phyloP scores from a whole-genome alignment of 2,888 invertebrate species.

The Lycia hirtaria region DNA sequence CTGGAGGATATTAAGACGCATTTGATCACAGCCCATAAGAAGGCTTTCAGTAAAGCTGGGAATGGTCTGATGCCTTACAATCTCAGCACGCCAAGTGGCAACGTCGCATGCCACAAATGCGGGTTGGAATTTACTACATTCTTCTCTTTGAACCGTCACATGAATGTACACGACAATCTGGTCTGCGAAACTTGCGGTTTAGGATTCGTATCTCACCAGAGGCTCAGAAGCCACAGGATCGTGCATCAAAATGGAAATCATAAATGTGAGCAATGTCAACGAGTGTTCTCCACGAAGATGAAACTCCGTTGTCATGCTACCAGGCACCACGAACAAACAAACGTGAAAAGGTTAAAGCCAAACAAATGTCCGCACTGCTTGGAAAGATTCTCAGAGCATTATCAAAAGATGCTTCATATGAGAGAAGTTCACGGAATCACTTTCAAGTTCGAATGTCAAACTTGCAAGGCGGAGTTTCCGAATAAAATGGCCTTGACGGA shows the following conservation, averaged over 20 bases:
- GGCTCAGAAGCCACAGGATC: slow-evolving; percentile 71
- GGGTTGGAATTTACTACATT: slow-evolving; percentile 73
- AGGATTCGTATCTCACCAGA: slow-evolving; percentile 77
- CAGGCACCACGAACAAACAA: slow-evolving; percentile 71
- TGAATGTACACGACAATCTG: slow-evolving; percentile 78
- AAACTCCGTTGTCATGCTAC: slow-evolving; percentile 73
- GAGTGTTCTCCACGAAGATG: slow-evolving; percentile 70
- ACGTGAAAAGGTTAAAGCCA: slow-evolving; percentile 70
- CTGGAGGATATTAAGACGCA: slow-evolving; percentile 72
- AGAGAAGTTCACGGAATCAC: slow-evolving; percentile 73
- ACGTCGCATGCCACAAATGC: slow-evolving; percentile 72
- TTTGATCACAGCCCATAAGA: slow-evolving; percentile 63
- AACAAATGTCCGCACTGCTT: slow-evolving; percentile 77
- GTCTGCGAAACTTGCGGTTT: slow-evolving; percentile 79
- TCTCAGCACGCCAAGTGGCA: slow-evolving; percentile 62
- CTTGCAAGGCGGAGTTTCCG: slow-evolving; percentile 68
- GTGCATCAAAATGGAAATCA: slow-evolving; percentile 74
- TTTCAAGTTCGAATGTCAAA: slow-evolving; percentile 71
- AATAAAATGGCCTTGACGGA: slow-evolving; percentile 70
- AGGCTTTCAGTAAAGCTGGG: slow-evolving; percentile 73
- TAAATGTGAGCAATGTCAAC: slow-evolving; percentile 72
- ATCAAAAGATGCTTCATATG: slow-evolving; percentile 76
- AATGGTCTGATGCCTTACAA: slow-evolving; percentile 77
- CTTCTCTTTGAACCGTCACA: slow-evolving; percentile 74
- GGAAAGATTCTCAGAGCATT: slow-evolving; percentile 76